Evolutionary conservation across 2,113 vertebrate genomes (phyloP), one percentile per base, ranked within the genome.

Genomic region (Silurus meridionalis): DNA sequence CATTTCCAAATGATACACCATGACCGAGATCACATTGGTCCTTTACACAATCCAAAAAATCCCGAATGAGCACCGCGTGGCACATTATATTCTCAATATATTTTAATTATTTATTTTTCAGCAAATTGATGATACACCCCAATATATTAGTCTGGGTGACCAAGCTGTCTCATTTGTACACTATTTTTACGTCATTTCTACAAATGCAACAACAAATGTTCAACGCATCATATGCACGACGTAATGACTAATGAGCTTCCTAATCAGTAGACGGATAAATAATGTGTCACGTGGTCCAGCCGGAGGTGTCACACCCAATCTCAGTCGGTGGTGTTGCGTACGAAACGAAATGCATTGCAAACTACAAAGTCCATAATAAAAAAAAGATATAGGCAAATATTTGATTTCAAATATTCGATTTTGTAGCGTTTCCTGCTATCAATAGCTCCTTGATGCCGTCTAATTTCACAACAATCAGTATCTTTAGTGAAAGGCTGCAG

Each of bases 271-370:
- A 25, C 6, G 23, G 28, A 48, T 60, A 61, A 61, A 61, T 80
- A 80, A 14, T 2, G 66, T 48, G 85, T 82, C 85, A 86, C 85
- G 72, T 86, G 80, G 67, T 50, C 15, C 5, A 13, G 48, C n/a
- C 25, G 2, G 83, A 77, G 4, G 58, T 55, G 85, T 86, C 85
- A 86, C 85, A 86, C 85, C 85, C 85, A 83, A 52, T 37, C 50
- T 86, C 67, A 6, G 2, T 64, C 50, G 19, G 48, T 57, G 78
- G 1, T 61, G 25, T 55, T 82, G 25, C 48, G 50, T 57, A 10
- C 55, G 55, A 79, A 80, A 57, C 37, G 2, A 83, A 75, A 19
- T 57, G 80, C 79, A 82, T 37, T 52, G 11, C 19, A 8, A 57
- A 58, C 72, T 57, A 15, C 25, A 15, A 80, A n/a, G 4, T 23